Evolutionary conservation across 2,888 invertebrate species (phyloP).

Genomic region (Polylopha cassiicola): DNA sequence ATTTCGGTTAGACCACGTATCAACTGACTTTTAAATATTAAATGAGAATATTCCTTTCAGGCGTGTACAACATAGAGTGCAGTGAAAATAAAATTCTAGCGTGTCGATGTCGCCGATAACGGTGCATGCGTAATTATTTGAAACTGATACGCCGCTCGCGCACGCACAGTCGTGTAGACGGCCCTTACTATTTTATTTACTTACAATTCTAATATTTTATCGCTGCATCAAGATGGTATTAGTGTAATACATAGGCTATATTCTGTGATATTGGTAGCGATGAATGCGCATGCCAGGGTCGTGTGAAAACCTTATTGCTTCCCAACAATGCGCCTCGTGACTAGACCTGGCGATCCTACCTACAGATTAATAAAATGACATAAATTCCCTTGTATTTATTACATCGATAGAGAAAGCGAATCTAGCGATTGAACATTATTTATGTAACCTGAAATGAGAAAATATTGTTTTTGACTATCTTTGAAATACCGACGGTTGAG

Average conservation of each 20-base stretch:
- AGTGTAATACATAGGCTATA: conserved; percentile 45
- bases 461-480: conserved; percentile 28
- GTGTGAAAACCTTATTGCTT: conserved; percentile 62
- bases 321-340: conserved; percentile 67
- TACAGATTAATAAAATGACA: conserved; percentile 66
- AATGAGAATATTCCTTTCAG: no score
- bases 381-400: conserved; percentile 70
- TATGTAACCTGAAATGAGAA: conserved; percentile 30
- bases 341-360: conserved; percentile 59
- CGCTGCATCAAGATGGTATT: conserved; percentile 46
- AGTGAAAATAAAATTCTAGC: no score
- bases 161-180: neutral
- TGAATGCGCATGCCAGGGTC: conserved; percentile 50
- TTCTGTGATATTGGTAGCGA: conserved; percentile 48
- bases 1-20: no score
- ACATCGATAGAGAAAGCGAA: conserved; percentile 47
- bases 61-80: no score
- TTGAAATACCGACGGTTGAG: no score
- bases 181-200: conserved; percentile 1
- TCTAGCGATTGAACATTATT: conserved; percentile 31
- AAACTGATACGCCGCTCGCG: no score
- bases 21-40: no score
- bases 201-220: conserved; percentile 8
- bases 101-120: no score
- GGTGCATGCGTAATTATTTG: no score